Evolutionary conservation across 2,888 invertebrate genomes (phyloP).

Genomic region (Drosophila nr. fundita): DNA sequence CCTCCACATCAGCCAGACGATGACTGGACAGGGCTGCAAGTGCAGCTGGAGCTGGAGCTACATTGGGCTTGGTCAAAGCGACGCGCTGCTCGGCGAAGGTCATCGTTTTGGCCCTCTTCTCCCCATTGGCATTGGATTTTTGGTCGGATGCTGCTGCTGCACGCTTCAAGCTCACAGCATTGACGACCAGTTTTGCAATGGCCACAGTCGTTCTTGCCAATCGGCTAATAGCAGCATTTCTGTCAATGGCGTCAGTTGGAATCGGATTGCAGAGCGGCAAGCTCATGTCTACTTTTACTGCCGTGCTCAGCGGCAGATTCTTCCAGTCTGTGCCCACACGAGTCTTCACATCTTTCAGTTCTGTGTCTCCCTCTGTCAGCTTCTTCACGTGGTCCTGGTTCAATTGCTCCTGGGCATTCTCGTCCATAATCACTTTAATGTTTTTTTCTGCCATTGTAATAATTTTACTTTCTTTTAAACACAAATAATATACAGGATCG

Average conservation of each 20-base stretch:
- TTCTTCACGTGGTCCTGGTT: too few species aligned
- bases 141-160: constrained; percentile 14
- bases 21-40: constrained; percentile 63
- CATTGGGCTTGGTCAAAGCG: too few species aligned
- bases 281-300: constrained; percentile 6
- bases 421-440: too few species aligned
- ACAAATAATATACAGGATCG: too few species aligned
- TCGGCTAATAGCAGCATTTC: constrained; percentile 3
- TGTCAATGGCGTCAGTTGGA: constrained; percentile 40
- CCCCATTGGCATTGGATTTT: constrained; percentile 48
- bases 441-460: too few species aligned
- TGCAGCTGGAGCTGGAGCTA: too few species aligned
- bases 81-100: too few species aligned
- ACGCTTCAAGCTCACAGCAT: constrained; percentile 38
- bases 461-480: too few species aligned
- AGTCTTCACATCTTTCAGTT: constrained; percentile 80
- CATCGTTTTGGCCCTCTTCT: constrained; percentile 19
- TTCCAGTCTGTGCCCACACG: constrained; percentile 84
- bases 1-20: constrained; percentile 85
- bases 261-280: constrained; percentile 72
- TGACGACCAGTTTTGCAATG: constrained; percentile 71
- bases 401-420: too few species aligned
- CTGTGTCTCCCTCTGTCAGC: too few species aligned
- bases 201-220: constrained; percentile 64
- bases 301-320: constrained; percentile 61